Conservation (phyloP, 1,140 invertebrate species). For the Magallana ariakensis region DNA sequence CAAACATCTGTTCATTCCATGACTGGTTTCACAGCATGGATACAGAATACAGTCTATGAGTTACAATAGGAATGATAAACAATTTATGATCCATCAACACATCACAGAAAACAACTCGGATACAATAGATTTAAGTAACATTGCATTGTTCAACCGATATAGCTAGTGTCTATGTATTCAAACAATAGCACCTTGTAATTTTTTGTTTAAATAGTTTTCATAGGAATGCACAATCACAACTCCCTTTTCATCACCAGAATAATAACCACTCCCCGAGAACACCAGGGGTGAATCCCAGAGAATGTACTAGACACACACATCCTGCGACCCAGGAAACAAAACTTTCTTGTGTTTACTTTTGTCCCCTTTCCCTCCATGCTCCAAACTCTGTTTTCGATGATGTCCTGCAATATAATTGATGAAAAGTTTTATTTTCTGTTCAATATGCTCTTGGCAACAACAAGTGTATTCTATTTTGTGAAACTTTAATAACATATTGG, state of each 20-base stretch:
- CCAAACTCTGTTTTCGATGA: slow-evolving; percentile 74
- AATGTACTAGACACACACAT: slow-evolving; percentile 66
- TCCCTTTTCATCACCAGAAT: background rate
- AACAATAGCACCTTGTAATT: slow-evolving; percentile 3
- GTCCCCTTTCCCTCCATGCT: slow-evolving; percentile 72
- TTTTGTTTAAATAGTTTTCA: background rate
- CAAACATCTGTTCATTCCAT: too few relatives aligned
- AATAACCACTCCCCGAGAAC: background rate
- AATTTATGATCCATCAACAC: too few relatives aligned
- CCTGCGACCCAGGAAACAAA: slow-evolving; percentile 59
- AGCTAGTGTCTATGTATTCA: background rate
- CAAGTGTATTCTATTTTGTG: too few relatives aligned
- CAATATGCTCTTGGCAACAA: too few relatives aligned
- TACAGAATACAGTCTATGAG: too few relatives aligned
- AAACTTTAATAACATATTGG: too few relatives aligned
- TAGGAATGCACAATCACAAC: background rate
- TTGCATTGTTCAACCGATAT: slow-evolving; percentile 21
- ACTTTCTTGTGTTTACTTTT: slow-evolving; percentile 73
- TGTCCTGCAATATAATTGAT: slow-evolving; percentile 67
- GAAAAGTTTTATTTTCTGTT: too few relatives aligned
- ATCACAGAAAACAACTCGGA: background rate
- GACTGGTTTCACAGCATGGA: too few relatives aligned
- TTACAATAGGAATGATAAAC: too few relatives aligned
- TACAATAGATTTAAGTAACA: slow-evolving; percentile 5
- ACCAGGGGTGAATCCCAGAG: background rate